These are phyloP conservation scores for Oreochromis aureus DNA, from an alignment of 2,113 vertebrate species.

Conservation along the genomic window DNA sequence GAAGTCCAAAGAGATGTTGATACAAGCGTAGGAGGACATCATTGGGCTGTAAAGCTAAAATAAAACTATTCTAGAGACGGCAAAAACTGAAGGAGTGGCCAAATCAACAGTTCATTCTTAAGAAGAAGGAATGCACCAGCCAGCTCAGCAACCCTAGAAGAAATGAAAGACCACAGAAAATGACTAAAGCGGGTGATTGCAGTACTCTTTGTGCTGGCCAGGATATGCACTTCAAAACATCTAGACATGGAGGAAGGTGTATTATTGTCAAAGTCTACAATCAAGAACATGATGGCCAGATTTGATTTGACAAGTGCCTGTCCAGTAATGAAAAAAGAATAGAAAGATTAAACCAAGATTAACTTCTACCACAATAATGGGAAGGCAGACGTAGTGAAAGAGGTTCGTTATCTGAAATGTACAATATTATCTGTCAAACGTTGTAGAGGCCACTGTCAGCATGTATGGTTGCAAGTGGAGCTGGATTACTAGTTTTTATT, in stretches of 20 bases:
- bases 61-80: background rate
- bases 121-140: background rate
- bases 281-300: background rate
- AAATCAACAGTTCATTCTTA: background rate
- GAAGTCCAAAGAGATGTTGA: background rate
- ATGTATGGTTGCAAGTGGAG: background rate
- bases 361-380: background rate
- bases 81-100: background rate
- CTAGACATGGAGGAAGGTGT: background rate
- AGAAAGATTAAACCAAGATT: background rate
- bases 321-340: background rate
- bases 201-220: background rate
- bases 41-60: background rate
- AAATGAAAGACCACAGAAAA: background rate
- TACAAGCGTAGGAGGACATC: background rate
- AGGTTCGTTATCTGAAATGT: background rate
- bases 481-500: background rate
- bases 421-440: background rate
- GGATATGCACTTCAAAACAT: background rate
- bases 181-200: background rate
- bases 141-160: background rate
- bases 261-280: background rate
- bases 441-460: background rate
- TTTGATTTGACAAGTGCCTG: background rate
- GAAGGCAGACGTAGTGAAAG: accelerated